phyloP scores from a whole-genome alignment of 1,140 invertebrate species.

The Agrypnia vestita region DNA sequence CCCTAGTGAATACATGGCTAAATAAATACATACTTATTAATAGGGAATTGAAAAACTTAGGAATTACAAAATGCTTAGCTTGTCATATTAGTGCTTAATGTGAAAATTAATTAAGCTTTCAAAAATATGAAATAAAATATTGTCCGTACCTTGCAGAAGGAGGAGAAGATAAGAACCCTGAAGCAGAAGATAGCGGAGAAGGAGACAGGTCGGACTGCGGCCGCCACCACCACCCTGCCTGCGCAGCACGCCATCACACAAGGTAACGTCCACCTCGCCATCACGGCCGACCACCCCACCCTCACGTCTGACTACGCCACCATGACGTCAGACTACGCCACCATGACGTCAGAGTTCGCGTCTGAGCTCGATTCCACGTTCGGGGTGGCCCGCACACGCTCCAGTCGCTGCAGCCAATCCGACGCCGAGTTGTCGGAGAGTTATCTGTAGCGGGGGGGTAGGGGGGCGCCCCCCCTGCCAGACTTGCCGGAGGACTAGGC shows the following conservation, averaged over 20 bases:
- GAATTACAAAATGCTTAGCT: no score
- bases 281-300: conserved; percentile 81
- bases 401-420: conserved; percentile 85
- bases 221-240: conserved; percentile 65
- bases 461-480: background rate
- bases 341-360: conserved; percentile 81
- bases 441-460: conserved; percentile 78
- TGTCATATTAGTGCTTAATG: no score
- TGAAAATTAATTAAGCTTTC: no score
- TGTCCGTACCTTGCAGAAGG: conserved; percentile 81
- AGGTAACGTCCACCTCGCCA: conserved; percentile 70
- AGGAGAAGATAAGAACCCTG: conserved; percentile 87
- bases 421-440: conserved; percentile 92
- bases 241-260: conserved; percentile 69
- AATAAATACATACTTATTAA: no score
- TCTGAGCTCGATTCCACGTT: conserved; percentile 84
- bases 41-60: no score
- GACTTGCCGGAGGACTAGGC: background rate
- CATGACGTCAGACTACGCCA: conserved; percentile 81
- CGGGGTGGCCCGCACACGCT: conserved; percentile 81
- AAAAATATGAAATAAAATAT: no score
- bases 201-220: conserved; percentile 72
- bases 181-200: conserved; percentile 86
- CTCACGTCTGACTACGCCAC: conserved; percentile 80
- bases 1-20: no score